Evolutionary conservation across 2,888 invertebrate genomes (phyloP).

Genomic region (Acheta domesticus): DNA sequence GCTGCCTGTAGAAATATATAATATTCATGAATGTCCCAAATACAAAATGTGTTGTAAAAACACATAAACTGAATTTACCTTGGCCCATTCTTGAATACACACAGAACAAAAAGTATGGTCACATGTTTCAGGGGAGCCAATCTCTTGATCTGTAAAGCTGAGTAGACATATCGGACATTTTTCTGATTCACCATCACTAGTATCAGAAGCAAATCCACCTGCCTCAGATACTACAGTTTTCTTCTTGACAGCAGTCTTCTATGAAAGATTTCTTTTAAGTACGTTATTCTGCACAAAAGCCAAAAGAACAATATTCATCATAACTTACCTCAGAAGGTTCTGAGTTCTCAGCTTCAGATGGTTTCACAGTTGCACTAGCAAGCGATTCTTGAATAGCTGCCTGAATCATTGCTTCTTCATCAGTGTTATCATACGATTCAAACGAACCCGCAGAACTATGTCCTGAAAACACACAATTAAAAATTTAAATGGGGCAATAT

Average conservation of each 20-base stretch:
- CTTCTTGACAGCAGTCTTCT: no score
- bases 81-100: conserved; percentile 92
- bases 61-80: conserved; percentile 47
- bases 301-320: not conserved
- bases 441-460: not conserved
- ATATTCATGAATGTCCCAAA: not conserved
- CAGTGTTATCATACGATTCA: conserved; percentile 37
- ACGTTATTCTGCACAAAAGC: no score
- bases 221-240: not conserved
- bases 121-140: conserved; percentile 82
- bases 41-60: not conserved
- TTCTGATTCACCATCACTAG: conserved; percentile 69
- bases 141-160: conserved; percentile 70
- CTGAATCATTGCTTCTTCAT: conserved; percentile 39
- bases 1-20: not conserved
- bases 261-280: no score
- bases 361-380: not conserved
- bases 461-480: not conserved
- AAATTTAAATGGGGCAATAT: no score
- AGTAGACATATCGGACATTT: conserved; percentile 89
- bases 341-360: not conserved
- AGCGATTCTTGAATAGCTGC: conserved; percentile 3
- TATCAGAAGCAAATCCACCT: conserved; percentile 48
- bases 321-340: not conserved
- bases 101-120: conserved; percentile 86